Evolutionary conservation across 2,888 invertebrate species (phyloP), one percentile per base, ranked within the genome.

Genomic region (Heliconius ismenius): DNA sequence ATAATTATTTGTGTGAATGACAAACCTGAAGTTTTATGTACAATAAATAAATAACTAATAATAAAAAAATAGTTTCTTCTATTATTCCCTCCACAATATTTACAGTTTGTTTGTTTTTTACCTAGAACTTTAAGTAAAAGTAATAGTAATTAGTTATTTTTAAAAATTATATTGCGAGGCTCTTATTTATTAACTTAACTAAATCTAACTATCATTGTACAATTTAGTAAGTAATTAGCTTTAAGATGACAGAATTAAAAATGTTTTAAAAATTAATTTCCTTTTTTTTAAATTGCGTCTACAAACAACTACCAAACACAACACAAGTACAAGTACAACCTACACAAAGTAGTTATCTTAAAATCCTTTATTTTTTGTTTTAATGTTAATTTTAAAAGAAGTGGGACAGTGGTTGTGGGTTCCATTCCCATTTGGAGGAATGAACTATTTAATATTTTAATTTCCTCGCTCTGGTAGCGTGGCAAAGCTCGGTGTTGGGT

Each of bases 1-100:
- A 78, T 76, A 69, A 74, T 74, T 58, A 70, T 36, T 76, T 70
- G 70, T 76, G 62, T 78, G 70, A 76, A 73, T 76, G 74, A 74
- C 43, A 43, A 74, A 78, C 54, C 64, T 72, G 24, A 68, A 69
- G 32, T 74, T 74, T 76, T 74, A 68, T 78, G 76, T 76, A 78
- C 78, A 78, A 76, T 72, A 75, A 65, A 74, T 65, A 76, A 78
- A 76, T 78, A 78, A 76, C 74, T 49, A 68, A 62, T 75, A 32
- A 32, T 67, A 6, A 72, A 74, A 73, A 39, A 64, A 75, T 69
- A 24, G 39, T 64, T 49, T 68, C 36, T 65, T 78, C 28, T 39
- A 65, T 60, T 67, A 74, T 77, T 58, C 4, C 62, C 39, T 63
- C 26, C 67, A 43, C 0, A 65, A n/a, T 15, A 24, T 24, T 24